phyloP scores from a whole-genome alignment of 1,140 invertebrate genomes.

The Leptinotarsa undecemlineata region DNA sequence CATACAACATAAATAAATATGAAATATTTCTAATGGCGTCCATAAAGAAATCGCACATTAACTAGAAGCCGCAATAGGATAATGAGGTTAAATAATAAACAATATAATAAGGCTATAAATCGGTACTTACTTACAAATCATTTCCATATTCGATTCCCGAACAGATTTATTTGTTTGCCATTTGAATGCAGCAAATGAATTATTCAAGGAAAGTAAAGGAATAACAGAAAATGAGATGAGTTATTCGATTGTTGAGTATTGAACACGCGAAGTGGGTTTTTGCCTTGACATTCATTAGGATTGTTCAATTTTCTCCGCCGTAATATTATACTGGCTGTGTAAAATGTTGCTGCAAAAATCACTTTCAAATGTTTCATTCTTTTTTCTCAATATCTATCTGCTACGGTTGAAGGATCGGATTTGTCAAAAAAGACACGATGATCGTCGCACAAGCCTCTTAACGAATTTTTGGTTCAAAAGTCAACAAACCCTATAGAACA shows the following conservation, averaged over 20 bases:
- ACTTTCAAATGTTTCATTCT: too few relatives aligned
- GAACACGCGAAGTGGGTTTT: too few relatives aligned
- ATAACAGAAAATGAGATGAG: conserved; percentile 6
- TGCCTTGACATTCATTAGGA: too few relatives aligned
- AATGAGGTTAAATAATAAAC: conserved; percentile 40
- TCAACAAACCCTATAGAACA: too few relatives aligned
- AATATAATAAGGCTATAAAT: conserved; percentile 39
- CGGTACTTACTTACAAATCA: conserved; percentile 31
- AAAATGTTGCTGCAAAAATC: too few relatives aligned
- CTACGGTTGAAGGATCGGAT: too few relatives aligned
- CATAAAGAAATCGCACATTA: conserved; percentile 35
- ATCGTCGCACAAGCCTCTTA: too few relatives aligned
- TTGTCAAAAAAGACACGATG: too few relatives aligned
- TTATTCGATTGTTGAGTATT: background rate
- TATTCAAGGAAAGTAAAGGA: conserved; percentile 9
- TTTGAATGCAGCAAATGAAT: conserved; percentile 14
- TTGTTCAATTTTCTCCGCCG: too few relatives aligned
- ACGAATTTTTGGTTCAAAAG: too few relatives aligned
- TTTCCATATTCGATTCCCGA: conserved; percentile 31
- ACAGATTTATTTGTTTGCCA: conserved; percentile 19
- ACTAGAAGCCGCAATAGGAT: conserved; percentile 27
- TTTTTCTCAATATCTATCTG: too few relatives aligned
- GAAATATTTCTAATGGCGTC: conserved; percentile 29
- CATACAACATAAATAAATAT: conserved; percentile 38
- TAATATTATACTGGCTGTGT: too few relatives aligned